Conservation (phyloP, 2,888 invertebrate genomes). For the Hypselothyrea guttata region DNA sequence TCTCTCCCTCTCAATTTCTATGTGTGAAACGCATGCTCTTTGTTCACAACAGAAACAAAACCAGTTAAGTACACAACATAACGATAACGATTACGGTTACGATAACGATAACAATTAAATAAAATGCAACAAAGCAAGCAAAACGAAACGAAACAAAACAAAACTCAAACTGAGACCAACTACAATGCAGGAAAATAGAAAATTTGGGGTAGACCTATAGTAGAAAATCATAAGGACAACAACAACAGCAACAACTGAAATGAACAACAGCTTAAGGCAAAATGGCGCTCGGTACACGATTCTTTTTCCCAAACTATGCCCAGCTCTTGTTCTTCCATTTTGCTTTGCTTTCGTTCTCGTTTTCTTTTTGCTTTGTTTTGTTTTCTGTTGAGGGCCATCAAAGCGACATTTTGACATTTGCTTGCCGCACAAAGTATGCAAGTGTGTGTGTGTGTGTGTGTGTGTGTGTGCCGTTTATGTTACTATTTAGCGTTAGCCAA, state of each 20-base stretch:
- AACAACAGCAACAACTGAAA: slow-evolving; percentile 12
- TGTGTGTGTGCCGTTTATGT: slow-evolving; percentile 23
- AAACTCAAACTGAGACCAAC: slow-evolving; percentile 1
- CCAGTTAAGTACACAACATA: too few relatives aligned
- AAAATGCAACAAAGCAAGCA: slow-evolving; percentile 10
- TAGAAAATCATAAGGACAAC: neutral
- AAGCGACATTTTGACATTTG: slow-evolving; percentile 56
- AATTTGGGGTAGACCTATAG: neutral
- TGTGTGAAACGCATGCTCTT: slow-evolving; percentile 42
- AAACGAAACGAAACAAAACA: slow-evolving; percentile 9
- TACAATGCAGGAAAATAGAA: neutral
- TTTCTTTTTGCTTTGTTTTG: slow-evolving; percentile 23
- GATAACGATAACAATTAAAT: slow-evolving; percentile 33
- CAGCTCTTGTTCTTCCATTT: too few relatives aligned
- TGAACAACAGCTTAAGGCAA: slow-evolving; percentile 48
- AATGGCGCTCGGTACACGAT: slow-evolving; percentile 31
- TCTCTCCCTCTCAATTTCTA: too few relatives aligned
- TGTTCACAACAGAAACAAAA: too few relatives aligned
- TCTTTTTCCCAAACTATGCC: slow-evolving; percentile 21
- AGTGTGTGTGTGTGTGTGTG: slow-evolving; percentile 6
- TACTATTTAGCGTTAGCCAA: slow-evolving; percentile 34
- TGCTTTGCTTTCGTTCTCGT: neutral
- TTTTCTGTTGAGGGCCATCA: slow-evolving; percentile 48
- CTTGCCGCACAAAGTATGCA: slow-evolving; percentile 37
- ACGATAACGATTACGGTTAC: slow-evolving; percentile 27